Conservation (phyloP, 2,797 vertebrate species). For the Spheniscus humboldti region DNA sequence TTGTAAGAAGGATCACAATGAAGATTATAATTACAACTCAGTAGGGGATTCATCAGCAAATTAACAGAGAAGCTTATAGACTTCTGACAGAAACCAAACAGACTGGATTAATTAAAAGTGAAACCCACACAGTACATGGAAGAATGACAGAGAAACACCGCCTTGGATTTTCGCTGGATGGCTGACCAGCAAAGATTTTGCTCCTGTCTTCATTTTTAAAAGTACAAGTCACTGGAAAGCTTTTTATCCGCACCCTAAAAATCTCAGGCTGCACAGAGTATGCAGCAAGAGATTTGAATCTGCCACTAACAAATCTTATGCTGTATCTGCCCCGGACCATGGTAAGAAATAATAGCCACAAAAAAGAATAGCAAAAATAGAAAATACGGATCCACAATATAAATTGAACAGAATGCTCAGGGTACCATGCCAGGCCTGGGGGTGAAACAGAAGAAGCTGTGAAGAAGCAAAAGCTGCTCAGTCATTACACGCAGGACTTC, state of each 20-base stretch:
- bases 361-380: neutral
- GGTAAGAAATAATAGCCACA: neutral
- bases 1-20: neutral
- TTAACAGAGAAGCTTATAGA: neutral
- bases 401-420: neutral
- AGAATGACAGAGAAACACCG: neutral
- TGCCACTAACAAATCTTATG: neutral
- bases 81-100: constrained; percentile 1
- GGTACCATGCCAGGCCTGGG: neutral
- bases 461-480: neutral
- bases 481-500: neutral
- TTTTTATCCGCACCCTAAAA: neutral
- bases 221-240: neutral
- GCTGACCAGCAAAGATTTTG: neutral
- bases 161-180: neutral
- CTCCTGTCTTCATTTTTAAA: neutral
- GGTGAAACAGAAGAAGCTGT: neutral
- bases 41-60: neutral
- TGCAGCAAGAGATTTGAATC: neutral
- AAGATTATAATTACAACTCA: constrained; percentile 1
- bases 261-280: neutral
- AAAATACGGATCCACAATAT: neutral
- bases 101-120: neutral
- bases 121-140: neutral
- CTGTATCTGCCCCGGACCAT: neutral